phyloP scores from a whole-genome alignment of 2,888 invertebrate species.

The Cremastobaeus sp. region DNA sequence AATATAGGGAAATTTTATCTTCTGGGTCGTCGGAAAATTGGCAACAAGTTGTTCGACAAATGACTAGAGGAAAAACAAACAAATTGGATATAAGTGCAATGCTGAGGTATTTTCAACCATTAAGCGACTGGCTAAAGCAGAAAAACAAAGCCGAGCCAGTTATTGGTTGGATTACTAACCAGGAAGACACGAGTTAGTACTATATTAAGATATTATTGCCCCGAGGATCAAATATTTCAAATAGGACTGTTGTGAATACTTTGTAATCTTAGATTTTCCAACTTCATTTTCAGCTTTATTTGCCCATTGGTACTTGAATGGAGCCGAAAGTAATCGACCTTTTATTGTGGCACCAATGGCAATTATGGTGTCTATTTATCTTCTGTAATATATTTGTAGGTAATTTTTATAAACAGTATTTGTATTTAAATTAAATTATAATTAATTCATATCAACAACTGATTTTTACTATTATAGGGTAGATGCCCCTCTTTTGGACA shows the following conservation, averaged over 20 bases:
- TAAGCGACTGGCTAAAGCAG: constrained; percentile 87
- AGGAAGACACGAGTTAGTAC: constrained; percentile 82
- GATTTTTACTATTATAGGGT: no score
- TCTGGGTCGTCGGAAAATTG: constrained; percentile 84
- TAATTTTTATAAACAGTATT: no score
- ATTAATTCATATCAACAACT: no score
- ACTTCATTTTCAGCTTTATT: constrained; percentile 74
- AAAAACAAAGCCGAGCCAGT: constrained; percentile 86
- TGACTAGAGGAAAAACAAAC: constrained; percentile 86
- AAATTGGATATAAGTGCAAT: constrained; percentile 87
- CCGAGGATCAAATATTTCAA: no score
- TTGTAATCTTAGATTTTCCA: constrained; percentile 66
- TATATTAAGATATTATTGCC: no score
- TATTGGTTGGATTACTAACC: constrained; percentile 87
- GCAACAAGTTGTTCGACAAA: constrained; percentile 85
- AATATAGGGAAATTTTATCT: constrained; percentile 85
- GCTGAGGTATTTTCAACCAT: constrained; percentile 89
- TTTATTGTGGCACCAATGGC: neutral
- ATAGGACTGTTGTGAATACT: constrained; percentile 55
- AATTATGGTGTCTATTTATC: constrained; percentile 13
- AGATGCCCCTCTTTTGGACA: no score
- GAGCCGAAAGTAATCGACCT: constrained; percentile 17
- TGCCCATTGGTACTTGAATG: constrained; percentile 73
- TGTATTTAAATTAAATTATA: no score
- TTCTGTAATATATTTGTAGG: constrained; percentile 12